Percentiles rank a stretch among this genome's conserved stretches.
Evolutionary conservation across 1,140 invertebrate genomes (phyloP).

Genomic region (Melitaea cinxia): DNA sequence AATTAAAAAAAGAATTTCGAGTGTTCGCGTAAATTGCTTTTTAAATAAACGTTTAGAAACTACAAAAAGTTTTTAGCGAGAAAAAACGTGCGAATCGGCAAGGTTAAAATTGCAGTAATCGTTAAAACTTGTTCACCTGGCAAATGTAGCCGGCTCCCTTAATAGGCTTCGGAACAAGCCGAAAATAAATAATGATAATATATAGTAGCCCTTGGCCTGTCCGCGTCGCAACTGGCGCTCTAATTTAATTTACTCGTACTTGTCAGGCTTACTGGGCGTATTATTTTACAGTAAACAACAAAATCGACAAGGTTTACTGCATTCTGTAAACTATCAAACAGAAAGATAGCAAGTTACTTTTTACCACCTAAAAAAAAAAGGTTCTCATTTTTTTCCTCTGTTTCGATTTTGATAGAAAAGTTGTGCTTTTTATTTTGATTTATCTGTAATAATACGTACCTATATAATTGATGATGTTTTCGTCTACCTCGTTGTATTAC

Average conservation of each 20-base stretch:
- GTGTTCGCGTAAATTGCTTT: neutral
- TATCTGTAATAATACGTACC: no score
- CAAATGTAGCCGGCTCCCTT: slow-evolving; percentile 28
- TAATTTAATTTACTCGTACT: slow-evolving; percentile 51
- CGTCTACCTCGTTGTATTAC: no score
- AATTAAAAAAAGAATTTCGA: neutral
- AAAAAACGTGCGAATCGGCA: neutral
- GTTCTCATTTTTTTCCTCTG: no score
- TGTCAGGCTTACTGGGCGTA: slow-evolving; percentile 28
- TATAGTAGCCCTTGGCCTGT: slow-evolving; percentile 46
- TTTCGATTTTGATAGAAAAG: no score
- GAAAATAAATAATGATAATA: slow-evolving; percentile 46
- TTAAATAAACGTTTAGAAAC: neutral
- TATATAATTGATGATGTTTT: no score
- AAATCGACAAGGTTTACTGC: slow-evolving; percentile 1
- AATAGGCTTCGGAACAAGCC: slow-evolving; percentile 53
- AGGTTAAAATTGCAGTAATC: neutral
- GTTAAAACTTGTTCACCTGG: slow-evolving; percentile 18
- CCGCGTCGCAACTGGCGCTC: slow-evolving; percentile 46
- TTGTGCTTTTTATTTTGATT: no score
- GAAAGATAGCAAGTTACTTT: no score
- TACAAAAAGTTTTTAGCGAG: neutral
- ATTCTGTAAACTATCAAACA: neutral
- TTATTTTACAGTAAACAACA: slow-evolving; percentile 6
- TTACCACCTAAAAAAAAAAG: no score